A percentile compares a stretch with the other conserved stretches of the same genome.
phyloP scores from a whole-genome alignment of 1,140 invertebrate genomes.

The Matsumurasca onukii region DNA sequence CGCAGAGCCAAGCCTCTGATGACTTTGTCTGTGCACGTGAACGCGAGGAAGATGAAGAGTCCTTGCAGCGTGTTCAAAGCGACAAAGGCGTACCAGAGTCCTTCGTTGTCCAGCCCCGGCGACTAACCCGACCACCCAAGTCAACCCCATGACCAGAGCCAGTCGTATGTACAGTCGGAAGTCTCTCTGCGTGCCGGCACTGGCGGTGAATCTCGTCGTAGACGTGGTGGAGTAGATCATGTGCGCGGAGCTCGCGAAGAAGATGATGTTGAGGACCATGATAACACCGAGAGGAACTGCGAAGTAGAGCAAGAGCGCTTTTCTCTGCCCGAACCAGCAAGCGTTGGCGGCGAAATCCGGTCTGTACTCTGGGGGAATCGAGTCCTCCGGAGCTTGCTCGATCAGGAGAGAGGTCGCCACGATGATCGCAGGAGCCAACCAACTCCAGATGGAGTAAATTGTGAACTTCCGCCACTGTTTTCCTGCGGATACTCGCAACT shows the following conservation, averaged over 20 bases:
- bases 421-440: slow-evolving; percentile 54
- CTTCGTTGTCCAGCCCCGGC: slow-evolving; percentile 51
- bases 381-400: slow-evolving; percentile 49
- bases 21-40: slow-evolving; percentile 54
- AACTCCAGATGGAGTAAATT: slow-evolving; percentile 56
- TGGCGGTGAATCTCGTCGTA: slow-evolving; percentile 44
- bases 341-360: slow-evolving; percentile 51
- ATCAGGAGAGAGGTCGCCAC: slow-evolving; percentile 51
- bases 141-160: slow-evolving; percentile 55
- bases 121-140: slow-evolving; percentile 55
- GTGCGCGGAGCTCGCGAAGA: slow-evolving; percentile 54
- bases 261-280: slow-evolving; percentile 52
- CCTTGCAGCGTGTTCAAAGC: slow-evolving; percentile 59
- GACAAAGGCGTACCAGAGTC: slow-evolving; percentile 56
- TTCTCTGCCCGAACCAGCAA: slow-evolving; percentile 58
- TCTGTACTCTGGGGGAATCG: slow-evolving; percentile 46
- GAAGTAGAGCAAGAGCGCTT: slow-evolving; percentile 56
- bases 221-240: slow-evolving; percentile 54
- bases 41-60: slow-evolving; percentile 59
- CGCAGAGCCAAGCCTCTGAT: slow-evolving; percentile 41
- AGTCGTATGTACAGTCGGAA: slow-evolving; percentile 59
- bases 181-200: slow-evolving; percentile 46
- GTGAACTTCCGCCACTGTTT: slow-evolving; percentile 51
- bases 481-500: slow-evolving; percentile 50
- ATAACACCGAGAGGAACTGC: slow-evolving; percentile 53